Evolutionary conservation across 2,113 vertebrate genomes (phyloP), one percentile per base, ranked within the genome.

Genomic region (Bettongia penicillata): DNA sequence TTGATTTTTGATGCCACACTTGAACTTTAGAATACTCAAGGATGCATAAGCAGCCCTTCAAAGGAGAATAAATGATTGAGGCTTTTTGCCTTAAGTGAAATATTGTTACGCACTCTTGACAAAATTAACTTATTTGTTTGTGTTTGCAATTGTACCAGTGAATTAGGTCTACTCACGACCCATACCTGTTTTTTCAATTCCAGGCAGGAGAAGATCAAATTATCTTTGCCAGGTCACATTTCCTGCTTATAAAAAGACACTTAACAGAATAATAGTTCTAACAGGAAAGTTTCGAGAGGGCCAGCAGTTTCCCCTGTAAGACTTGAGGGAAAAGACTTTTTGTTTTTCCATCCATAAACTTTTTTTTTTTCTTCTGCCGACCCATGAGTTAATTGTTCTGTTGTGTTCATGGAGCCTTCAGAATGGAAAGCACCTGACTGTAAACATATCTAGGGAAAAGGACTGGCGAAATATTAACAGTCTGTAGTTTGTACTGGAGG

Each of bases 11-110:
- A 96, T 97, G 97, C 98, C 98, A 97, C 98, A 98, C 98, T 99
- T 98, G 98, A 99, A 98, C 98, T 98, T 98, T 97, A 97, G 97
- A 98, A 55, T 98, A 97, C 98, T 98, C 97, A 98, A 96, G 98
- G 96, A 97, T 8, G 95, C 94, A 47, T 97, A 96, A 97, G 96
- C 94, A 96, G 95, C 94, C 97, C 97, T 98, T 97, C 95, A 57
- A 97, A 96, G 95, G 98, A 97, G 95, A 97, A 97, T 93, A 97
- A 97, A 97, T 96, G 93, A 97, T 97, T 96, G 96, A 91, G 68
- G 95, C 97, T 97, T 98, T 96, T 96, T 95, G 96, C 96, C 95
- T 94, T 95, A 95, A 98, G 96, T 94, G 95, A 98, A 98, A 98
- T 95, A 93, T 97, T 98, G 98, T 95, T 93, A 26, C 94, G 97